phyloP scores from a whole-genome alignment of 2,113 vertebrate genomes.

The Guaruba guarouba region DNA sequence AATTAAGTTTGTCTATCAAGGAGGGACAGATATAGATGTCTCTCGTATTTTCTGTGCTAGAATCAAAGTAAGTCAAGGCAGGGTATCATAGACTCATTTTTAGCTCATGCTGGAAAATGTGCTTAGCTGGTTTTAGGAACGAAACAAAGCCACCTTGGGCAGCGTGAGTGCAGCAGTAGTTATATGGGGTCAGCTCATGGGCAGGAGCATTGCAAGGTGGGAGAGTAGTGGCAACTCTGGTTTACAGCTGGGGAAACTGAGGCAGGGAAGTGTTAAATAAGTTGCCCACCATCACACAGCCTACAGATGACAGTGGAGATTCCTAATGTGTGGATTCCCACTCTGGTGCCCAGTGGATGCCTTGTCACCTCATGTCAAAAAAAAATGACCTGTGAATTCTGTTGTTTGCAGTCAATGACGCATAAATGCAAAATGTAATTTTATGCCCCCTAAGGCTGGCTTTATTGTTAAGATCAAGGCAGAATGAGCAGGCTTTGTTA shows the following conservation, averaged over 20 bases:
- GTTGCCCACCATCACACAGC: not conserved
- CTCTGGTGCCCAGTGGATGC: fast-evolving
- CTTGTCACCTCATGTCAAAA: not conserved
- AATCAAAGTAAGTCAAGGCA: constrained; percentile 73
- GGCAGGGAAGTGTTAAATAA: not conserved
- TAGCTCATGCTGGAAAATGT: not conserved
- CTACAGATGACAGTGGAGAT: not conserved
- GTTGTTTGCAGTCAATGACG: not conserved
- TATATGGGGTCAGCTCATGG: not conserved
- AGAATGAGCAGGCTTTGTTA: not conserved
- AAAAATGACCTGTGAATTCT: not conserved
- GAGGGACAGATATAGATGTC: constrained; percentile 77
- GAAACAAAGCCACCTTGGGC: not conserved
- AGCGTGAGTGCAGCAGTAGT: not conserved
- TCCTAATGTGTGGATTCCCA: not conserved
- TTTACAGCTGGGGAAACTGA: not conserved
- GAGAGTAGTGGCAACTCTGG: not conserved
- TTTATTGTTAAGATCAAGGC: not conserved
- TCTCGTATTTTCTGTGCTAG: constrained; percentile 63
- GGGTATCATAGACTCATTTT: constrained; percentile 37
- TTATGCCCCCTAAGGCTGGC: not conserved
- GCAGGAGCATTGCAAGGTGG: not conserved
- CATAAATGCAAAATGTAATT: not conserved
- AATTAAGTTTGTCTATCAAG: constrained; percentile 95
- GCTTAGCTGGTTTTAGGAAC: constrained; percentile 1